Base-by-base conservation (phyloP, 1,140 invertebrate genomes). In the Pseudobourletiella spinata region DNA sequence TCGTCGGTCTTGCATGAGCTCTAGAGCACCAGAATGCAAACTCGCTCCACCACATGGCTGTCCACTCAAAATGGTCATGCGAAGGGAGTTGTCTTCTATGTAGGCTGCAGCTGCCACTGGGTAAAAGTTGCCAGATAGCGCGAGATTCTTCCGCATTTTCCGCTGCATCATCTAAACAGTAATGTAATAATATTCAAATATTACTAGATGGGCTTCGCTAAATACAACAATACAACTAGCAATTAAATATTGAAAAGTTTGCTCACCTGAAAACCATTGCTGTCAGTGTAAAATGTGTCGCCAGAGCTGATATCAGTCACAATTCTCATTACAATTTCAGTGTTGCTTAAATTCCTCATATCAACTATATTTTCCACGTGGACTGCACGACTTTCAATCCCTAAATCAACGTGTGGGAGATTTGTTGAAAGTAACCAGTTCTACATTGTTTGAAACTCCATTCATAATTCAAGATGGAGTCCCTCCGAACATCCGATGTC, bases 111-210 rank as follows among this genome's bases (percentile, higher is more conserved):
- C 79, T 11, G 94, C 84, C 75, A 98, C 83, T 6, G 96, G 95
- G 79, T 98, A 98, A 74, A 87, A 96, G 77, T 99, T 96, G 0
- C 86, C 95, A 80, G 98, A 95, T 0, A 95, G 71, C 0, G 95
- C 94, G 16, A 98, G 75, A 76, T 98, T 97, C 0, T 81, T 77
- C 69, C 90, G 87, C 54, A 84, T 82, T 69, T 88, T 86, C 4
- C 95, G 82, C 71, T 85, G 84, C 43, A 93, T 86, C 76, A 95
- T 86, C 87, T 97, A 26, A 1, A 52, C n/a, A 29, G 15, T 29
- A 58, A 50, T 46, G 6, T 30, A 18, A 39, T 11, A 39, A 39
- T 39, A 39, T 39, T 39, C 11, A n/a, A 39, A 11, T 11, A 11
- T 39, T n/a, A n/a, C n/a, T n/a, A n/a, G n/a, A n/a, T n/a, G n/a